Evolutionary conservation across 1,140 invertebrate species (phyloP).

Genomic region (Cydia pomonella): DNA sequence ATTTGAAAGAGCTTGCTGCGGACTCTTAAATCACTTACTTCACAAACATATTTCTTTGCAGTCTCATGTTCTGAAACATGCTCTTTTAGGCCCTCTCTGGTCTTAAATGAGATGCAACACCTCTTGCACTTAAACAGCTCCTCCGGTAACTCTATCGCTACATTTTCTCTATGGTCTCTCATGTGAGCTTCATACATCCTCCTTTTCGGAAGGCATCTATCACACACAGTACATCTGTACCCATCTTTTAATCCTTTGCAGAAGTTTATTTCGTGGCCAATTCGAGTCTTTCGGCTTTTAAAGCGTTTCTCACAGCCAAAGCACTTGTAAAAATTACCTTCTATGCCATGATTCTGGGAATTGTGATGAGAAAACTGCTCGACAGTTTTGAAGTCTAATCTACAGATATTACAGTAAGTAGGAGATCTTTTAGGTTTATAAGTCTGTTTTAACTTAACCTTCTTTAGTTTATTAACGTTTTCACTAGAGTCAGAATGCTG

Average conservation of each 20-base stretch:
- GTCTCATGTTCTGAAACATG: slow-evolving; percentile 53
- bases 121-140: slow-evolving; percentile 64
- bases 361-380: slow-evolving; percentile 56
- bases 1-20: too few relatives aligned
- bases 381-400: slow-evolving; percentile 49
- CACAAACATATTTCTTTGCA: slow-evolving; percentile 65
- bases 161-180: slow-evolving; percentile 58
- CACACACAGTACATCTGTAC: slow-evolving; percentile 61
- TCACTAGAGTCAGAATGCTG: slow-evolving; percentile 20
- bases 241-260: slow-evolving; percentile 69
- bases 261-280: slow-evolving; percentile 61
- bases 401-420: slow-evolving; percentile 65
- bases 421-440: slow-evolving; percentile 50
- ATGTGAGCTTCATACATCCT: slow-evolving; percentile 62
- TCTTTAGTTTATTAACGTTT: slow-evolving; percentile 36
- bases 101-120: slow-evolving; percentile 57
- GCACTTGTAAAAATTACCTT: slow-evolving; percentile 58
- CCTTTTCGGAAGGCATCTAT: slow-evolving; percentile 56
- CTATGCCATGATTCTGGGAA: slow-evolving; percentile 57
- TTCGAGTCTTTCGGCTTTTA: slow-evolving; percentile 53
- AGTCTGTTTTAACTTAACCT: slow-evolving; percentile 44
- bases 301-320: slow-evolving; percentile 69
- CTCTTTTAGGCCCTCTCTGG: slow-evolving; percentile 48
- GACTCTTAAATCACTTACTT: slow-evolving; percentile 60
- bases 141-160: slow-evolving; percentile 48